These are phyloP conservation scores for Enteromius argenteus DNA, from an alignment of 2,797 vertebrate species.

Conservation along the genomic window DNA sequence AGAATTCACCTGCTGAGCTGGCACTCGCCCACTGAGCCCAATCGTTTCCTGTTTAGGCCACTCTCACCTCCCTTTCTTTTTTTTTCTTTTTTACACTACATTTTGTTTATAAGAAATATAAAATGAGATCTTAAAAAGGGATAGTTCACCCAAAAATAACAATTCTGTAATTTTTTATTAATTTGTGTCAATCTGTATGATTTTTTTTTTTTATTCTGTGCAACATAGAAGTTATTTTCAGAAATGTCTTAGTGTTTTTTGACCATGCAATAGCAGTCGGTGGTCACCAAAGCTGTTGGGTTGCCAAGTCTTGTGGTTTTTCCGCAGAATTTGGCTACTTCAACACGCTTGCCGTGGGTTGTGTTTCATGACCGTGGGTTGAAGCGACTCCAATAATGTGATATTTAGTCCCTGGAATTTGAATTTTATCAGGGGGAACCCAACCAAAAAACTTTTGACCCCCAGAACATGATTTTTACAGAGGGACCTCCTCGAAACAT, in stretches of 20 bases:
- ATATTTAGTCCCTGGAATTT: no score
- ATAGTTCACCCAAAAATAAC: neutral
- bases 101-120: neutral
- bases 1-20: constrained; percentile 48
- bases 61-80: neutral
- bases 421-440: no score
- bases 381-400: no score
- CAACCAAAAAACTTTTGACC: no score
- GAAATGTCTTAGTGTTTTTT: neutral
- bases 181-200: neutral
- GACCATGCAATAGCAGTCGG: neutral
- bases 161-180: neutral
- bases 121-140: neutral
- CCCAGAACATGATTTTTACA: no score
- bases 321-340: no score
- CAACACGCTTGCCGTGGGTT: no score
- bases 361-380: no score
- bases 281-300: neutral
- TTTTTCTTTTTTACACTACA: neutral
- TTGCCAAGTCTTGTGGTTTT: neutral
- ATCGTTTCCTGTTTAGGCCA: constrained; percentile 52
- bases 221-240: neutral
- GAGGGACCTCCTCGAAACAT: no score
- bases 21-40: constrained; percentile 9
- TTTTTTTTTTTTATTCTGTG: neutral